Percentiles rank a stretch among this genome's conserved stretches.
Conservation (phyloP, 1,140 invertebrate genomes). For the Colletes latitarsis region DNA sequence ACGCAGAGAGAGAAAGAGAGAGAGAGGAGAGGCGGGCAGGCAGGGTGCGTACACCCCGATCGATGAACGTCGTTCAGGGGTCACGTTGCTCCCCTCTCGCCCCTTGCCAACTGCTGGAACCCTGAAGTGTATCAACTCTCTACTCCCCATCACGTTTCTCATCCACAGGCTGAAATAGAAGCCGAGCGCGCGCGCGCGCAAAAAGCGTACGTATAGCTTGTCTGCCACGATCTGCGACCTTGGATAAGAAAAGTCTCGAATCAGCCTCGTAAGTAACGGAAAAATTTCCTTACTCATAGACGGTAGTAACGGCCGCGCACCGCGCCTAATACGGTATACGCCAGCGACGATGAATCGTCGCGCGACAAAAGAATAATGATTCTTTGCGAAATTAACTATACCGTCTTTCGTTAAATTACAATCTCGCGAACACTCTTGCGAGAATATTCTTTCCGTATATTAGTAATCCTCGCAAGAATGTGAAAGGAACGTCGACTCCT, state of each 20-base stretch:
- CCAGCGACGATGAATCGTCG: too few species aligned
- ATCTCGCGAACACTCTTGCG: too few species aligned
- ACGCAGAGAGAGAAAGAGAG: not conserved
- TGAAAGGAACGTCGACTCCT: too few species aligned
- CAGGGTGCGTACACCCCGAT: conserved; percentile 66
- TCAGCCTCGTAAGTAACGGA: not conserved
- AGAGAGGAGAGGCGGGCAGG: conserved; percentile 7
- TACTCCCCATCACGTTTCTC: conserved; percentile 18
- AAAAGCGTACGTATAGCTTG: conserved; percentile 41
- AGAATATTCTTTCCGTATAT: too few species aligned
- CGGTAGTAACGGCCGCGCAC: too few species aligned
- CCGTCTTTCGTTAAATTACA: too few species aligned
- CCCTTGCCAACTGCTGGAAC: not conserved
- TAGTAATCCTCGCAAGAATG: too few species aligned
- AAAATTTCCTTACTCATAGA: not conserved
- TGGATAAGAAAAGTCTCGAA: conserved; percentile 56
- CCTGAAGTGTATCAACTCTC: conserved; percentile 20
- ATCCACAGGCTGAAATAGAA: conserved; percentile 52
- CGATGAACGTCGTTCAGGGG: conserved; percentile 69
- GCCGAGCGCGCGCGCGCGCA: conserved; percentile 34
- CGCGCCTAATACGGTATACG: too few species aligned
- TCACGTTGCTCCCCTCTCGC: conserved; percentile 39
- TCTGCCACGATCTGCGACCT: conserved; percentile 69
- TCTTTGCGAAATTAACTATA: too few species aligned
- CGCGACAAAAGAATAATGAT: too few species aligned